Evolutionary conservation across 2,797 vertebrate genomes (phyloP).

Genomic region (Artibeus jamaicensis): DNA sequence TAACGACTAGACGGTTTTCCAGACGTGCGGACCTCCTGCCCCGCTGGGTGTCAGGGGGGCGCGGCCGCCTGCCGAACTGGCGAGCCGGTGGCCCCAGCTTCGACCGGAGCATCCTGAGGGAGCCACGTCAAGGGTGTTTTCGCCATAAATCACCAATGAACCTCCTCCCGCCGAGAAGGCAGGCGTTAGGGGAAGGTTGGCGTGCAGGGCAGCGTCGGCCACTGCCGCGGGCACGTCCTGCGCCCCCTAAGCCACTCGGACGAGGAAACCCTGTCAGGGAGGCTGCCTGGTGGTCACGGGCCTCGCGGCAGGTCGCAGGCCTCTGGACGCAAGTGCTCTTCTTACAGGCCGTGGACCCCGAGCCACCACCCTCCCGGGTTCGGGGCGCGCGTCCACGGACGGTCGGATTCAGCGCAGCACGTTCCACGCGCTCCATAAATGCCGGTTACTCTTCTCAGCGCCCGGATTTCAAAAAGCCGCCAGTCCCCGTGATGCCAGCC

Average conservation of each 20-base stretch:
- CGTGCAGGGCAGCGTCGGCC: neutral
- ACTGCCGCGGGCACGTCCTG: neutral
- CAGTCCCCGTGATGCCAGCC: too few species aligned
- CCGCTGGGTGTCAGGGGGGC: neutral
- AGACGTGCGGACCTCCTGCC: neutral
- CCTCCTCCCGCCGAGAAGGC: neutral
- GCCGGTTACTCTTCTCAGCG: neutral
- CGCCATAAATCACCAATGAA: neutral
- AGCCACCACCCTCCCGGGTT: neutral
- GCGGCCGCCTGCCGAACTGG: neutral
- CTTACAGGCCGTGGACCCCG: neutral
- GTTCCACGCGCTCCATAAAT: accelerated
- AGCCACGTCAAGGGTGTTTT: neutral
- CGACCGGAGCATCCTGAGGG: neutral
- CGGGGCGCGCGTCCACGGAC: neutral
- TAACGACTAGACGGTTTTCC: neutral
- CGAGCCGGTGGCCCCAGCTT: neutral
- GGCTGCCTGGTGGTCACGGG: neutral
- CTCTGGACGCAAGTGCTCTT: accelerated
- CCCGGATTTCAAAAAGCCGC: neutral
- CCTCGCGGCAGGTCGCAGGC: neutral
- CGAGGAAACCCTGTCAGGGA: neutral
- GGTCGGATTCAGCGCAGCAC: neutral
- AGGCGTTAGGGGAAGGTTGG: neutral
- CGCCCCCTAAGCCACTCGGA: neutral